Percentiles rank a stretch among this genome's conserved stretches.
Evolutionary conservation across 2,888 invertebrate genomes (phyloP).

Genomic region (Seladonia tumulorum): DNA sequence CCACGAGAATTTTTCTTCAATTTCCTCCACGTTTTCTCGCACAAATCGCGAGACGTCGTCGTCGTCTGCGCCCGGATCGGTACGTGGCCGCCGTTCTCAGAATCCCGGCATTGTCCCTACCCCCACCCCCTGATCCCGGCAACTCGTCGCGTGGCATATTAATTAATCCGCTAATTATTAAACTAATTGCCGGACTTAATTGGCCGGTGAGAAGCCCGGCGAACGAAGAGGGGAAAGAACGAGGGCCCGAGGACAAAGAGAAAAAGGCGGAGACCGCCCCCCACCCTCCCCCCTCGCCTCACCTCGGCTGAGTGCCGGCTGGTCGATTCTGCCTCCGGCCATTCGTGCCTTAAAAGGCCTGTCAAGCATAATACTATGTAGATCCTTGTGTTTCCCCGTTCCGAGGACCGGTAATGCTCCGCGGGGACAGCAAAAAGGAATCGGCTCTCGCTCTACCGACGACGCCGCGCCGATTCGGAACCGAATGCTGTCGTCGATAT

Average conservation of each 20-base stretch:
- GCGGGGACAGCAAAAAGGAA: neutral
- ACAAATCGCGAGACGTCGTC: conserved; percentile 19
- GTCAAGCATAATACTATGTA: conserved; percentile 20
- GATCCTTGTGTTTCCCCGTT: neutral
- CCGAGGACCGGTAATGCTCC: conserved; percentile 1
- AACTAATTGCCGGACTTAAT: conserved; percentile 79
- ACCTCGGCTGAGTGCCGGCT: neutral
- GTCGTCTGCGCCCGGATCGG: conserved; percentile 7
- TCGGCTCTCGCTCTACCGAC: neutral
- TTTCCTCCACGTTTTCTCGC: neutral
- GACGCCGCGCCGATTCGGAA: neutral
- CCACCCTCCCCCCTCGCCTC: no score
- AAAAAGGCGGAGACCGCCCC: neutral
- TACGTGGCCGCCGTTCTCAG: conserved; percentile 18
- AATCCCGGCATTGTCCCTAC: conserved; percentile 52
- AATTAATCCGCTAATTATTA: conserved; percentile 78
- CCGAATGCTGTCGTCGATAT: neutral
- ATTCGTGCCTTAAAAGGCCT: conserved; percentile 3
- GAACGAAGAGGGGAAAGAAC: conserved; percentile 11
- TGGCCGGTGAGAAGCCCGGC: conserved; percentile 63
- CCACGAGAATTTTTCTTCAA: neutral
- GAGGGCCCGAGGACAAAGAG: conserved; percentile 9
- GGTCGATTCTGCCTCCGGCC: conserved; percentile 2
- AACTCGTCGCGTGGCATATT: conserved; percentile 69
- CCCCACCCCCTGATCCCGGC: conserved; percentile 28